Base-by-base conservation (phyloP, 1,140 invertebrate genomes). In the Drosophila saltans region DNA sequence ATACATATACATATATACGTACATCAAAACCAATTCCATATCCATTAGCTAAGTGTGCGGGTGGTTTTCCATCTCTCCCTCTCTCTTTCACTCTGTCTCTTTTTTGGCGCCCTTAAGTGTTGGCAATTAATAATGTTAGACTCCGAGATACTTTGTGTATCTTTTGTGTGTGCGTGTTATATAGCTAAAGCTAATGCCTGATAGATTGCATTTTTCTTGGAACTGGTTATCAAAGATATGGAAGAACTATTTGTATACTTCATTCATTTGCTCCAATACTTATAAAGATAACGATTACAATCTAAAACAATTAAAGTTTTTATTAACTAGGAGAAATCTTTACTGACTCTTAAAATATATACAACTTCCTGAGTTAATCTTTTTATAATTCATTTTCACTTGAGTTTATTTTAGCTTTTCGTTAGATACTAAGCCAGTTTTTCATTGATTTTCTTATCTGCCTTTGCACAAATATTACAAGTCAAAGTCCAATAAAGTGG, bases 71-170 rank as follows among this genome's bases (percentile, higher is more conserved):
- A 2, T 52, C 45, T 36, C 33, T 26, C 28, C 28, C 28, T 52
- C 45, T 21, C 9, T 10, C 6, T 36, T 1, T 36, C 6, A 4
- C 6, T 36, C 33, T 26, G 2, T 26, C n/a, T 26, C 26, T n/a
- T 9, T 16, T 26, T 61, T 26, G 66, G 30, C 57, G 69, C 41
- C 74, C 75, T 66, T 75, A 81, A 86, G 75, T 81, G 75, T 69
- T 69, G 45, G 65, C 81, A 77, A 85, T 85, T 85, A 86, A 85
- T 86, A 86, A 85, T 75, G 43, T 26, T 56, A 72, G 52, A 55
- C 43, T 36, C 28, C 2, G 4, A 30, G 4, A 48, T 48, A 21
- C 45, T 24, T 48, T 21, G 21, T 48, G 45, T 16, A 16, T 48
- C 45, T 48, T 9, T 16, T 45, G 5, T 45, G 43, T 16, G 16